phyloP scores from a whole-genome alignment of 2,888 invertebrate species.

The Polia nebulosa region DNA sequence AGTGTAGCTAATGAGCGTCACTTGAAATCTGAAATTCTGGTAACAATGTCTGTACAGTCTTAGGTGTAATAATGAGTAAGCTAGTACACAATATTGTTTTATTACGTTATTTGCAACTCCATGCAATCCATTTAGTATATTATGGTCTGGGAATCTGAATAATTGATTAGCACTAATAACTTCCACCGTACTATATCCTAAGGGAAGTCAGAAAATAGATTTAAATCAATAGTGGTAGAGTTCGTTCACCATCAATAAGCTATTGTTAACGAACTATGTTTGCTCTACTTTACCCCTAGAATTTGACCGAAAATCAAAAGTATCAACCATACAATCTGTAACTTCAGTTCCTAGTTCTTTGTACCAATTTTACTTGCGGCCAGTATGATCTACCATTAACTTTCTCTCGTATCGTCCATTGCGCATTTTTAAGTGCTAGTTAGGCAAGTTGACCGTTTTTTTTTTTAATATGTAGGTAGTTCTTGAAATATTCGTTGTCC shows the following conservation, averaged over 20 bases:
- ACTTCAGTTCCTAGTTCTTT: slow-evolving; percentile 48
- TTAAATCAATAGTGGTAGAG: slow-evolving; percentile 30
- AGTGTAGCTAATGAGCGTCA: not conserved
- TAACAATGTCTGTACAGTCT: not conserved
- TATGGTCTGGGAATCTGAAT: not conserved
- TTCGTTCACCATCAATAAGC: slow-evolving; percentile 11
- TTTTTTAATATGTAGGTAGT: too few relatives aligned
- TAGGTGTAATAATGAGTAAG: not conserved
- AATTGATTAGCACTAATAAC: slow-evolving; percentile 1
- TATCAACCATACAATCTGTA: slow-evolving; percentile 49
- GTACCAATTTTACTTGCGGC: slow-evolving; percentile 58
- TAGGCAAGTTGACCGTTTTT: too few relatives aligned
- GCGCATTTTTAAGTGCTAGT: slow-evolving; percentile 73
- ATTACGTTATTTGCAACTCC: not conserved
- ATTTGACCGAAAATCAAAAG: slow-evolving; percentile 51
- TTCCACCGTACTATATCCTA: not conserved
- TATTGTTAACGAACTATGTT: slow-evolving; percentile 19
- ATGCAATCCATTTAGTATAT: not conserved
- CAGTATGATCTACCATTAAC: slow-evolving; percentile 68
- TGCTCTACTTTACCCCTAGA: slow-evolving; percentile 45
- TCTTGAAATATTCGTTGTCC: too few relatives aligned
- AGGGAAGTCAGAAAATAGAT: slow-evolving; percentile 20
- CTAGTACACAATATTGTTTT: not conserved
- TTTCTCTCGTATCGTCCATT: slow-evolving; percentile 71
- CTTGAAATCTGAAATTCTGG: slow-evolving; percentile 8